phyloP scores from a whole-genome alignment of 2,113 vertebrate species.

The Isurus oxyrinchus region DNA sequence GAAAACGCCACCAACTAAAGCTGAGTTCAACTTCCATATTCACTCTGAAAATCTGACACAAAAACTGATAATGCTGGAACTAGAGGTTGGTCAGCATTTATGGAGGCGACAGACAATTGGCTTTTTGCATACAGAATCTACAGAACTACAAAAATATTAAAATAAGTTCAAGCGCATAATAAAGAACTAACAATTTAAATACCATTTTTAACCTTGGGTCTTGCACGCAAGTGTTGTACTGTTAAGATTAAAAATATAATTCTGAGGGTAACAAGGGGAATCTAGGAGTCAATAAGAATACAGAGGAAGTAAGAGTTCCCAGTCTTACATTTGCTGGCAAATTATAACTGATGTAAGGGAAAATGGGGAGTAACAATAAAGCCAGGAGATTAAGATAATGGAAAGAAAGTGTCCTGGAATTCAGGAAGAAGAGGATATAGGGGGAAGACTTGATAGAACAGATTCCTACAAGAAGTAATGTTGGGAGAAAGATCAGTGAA shows the following conservation, averaged over 20 bases:
- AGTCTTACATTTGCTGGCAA: not conserved
- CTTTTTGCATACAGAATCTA: not conserved
- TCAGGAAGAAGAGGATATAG: not conserved
- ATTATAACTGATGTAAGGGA: not conserved
- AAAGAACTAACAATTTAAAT: not conserved
- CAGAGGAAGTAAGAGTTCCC: not conserved
- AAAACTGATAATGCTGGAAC: not conserved
- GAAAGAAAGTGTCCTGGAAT: not conserved
- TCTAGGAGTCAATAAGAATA: not conserved
- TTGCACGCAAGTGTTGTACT: not conserved
- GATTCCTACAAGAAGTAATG: not conserved
- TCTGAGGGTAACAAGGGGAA: not conserved
- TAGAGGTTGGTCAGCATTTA: not conserved
- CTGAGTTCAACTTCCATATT: not conserved
- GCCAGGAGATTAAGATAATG: not conserved
- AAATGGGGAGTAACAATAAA: not conserved
- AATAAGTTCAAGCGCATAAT: not conserved
- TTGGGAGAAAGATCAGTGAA: not conserved
- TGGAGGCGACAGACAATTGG: not conserved
- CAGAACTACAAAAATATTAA: not conserved
- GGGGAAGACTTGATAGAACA: not conserved
- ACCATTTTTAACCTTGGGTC: not conserved
- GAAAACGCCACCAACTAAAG: not conserved
- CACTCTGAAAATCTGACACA: not conserved
- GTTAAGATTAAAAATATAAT: not conserved